Conservation (phyloP, 2,797 vertebrate genomes). For the Calcarius lapponicus region DNA sequence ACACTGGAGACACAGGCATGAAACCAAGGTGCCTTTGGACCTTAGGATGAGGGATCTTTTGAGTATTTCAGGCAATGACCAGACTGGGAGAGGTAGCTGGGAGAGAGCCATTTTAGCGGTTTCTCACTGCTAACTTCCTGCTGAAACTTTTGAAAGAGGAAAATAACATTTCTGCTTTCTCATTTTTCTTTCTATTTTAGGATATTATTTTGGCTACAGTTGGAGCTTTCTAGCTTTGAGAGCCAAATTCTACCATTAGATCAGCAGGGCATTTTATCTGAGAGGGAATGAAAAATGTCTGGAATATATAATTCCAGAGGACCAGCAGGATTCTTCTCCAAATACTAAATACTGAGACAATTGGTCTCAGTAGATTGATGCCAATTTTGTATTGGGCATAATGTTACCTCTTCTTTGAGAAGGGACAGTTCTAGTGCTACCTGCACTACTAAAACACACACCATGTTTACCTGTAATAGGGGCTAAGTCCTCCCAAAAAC, state of each 20-base stretch:
- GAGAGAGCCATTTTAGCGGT: background rate
- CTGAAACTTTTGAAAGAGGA: conserved; percentile 41
- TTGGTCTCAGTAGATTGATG: background rate
- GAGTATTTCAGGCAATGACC: background rate
- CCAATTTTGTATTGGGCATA: background rate
- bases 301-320: background rate
- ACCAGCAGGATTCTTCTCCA: background rate
- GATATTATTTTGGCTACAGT: conserved; percentile 61
- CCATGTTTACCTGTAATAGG: background rate
- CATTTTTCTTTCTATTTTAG: conserved; percentile 70
- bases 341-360: background rate
- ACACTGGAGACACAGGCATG: background rate
- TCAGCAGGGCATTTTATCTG: conserved; percentile 40
- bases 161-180: conserved; percentile 66
- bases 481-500: background rate
- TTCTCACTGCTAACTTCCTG: conserved; percentile 32
- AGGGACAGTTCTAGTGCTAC: background rate
- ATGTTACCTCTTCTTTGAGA: background rate
- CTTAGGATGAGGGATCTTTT: background rate
- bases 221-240: conserved; percentile 52
- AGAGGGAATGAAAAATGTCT: background rate
- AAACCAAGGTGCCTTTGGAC: background rate
- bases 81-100: background rate
- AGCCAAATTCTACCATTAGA: conserved; percentile 46
- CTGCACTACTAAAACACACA: background rate